Percentiles rank a stretch among this genome's conserved stretches.
Conservation (phyloP, 2,888 invertebrate species). For the Ormyrus rosae region DNA sequence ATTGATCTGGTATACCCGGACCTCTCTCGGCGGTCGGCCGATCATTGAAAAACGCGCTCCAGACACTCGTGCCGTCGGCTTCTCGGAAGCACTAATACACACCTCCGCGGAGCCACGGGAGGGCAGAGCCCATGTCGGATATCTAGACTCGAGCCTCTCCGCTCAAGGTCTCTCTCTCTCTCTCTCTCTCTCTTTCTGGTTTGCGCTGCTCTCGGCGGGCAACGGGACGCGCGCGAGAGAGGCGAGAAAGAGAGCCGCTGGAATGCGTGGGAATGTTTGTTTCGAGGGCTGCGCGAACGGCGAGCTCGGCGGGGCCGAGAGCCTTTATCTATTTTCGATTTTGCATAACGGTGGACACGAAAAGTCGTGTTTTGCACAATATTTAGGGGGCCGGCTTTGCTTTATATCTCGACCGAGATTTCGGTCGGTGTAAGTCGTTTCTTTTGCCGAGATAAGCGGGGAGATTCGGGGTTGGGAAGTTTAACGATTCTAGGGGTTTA, state of each 20-base stretch:
- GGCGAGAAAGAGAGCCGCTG: constrained; percentile 37
- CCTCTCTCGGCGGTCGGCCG: background rate
- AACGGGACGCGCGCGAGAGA: constrained; percentile 28
- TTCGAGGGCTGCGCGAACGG: constrained; percentile 39
- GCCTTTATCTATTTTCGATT: too few relatives aligned
- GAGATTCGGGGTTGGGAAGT: too few relatives aligned
- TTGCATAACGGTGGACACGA: too few relatives aligned
- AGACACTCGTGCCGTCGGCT: background rate
- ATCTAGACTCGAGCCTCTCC: constrained; percentile 6
- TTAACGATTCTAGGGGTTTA: too few relatives aligned
- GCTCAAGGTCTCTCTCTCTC: constrained; percentile 34
- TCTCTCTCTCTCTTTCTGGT: background rate
- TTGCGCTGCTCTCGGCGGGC: background rate
- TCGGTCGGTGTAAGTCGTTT: too few relatives aligned
- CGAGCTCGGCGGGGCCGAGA: background rate
- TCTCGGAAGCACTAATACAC: constrained; percentile 23
- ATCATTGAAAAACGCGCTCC: background rate
- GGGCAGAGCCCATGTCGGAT: constrained; percentile 20
- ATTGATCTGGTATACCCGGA: background rate
- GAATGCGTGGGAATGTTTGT: constrained; percentile 58
- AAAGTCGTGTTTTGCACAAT: too few relatives aligned
- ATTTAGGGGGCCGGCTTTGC: too few relatives aligned
- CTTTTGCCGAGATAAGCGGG: too few relatives aligned
- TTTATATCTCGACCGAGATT: too few relatives aligned
- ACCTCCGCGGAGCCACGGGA: constrained; percentile 3